These are phyloP conservation scores for Hippocampus comes DNA, from an alignment of 2,113 vertebrate species.

Conservation along the genomic window DNA sequence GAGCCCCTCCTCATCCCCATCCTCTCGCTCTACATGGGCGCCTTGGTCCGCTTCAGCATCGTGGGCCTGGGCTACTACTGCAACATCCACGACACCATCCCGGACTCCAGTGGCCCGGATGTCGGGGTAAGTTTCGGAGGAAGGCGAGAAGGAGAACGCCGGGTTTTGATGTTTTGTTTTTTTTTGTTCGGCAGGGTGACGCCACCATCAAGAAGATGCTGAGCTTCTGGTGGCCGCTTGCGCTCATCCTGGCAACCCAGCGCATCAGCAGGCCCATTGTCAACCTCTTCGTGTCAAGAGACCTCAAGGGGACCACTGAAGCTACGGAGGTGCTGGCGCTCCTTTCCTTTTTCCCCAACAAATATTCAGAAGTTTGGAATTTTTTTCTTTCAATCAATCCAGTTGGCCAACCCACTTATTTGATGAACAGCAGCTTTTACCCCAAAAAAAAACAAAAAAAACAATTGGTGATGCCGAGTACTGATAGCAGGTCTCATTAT, in stretches of 20 bases:
- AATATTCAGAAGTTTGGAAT: not conserved
- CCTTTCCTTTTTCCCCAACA: not conserved
- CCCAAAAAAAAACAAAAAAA: no score
- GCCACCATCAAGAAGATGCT: slow-evolving; percentile 95
- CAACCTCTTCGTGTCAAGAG: slow-evolving; percentile 96
- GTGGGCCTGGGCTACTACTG: slow-evolving; percentile 92
- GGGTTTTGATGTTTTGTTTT: not conserved
- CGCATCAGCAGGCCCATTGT: slow-evolving; percentile 95
- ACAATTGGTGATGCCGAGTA: no score
- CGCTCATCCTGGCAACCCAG: slow-evolving; percentile 93
- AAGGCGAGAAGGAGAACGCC: no score
- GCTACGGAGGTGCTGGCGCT: slow-evolving; percentile 83
- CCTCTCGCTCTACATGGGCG: slow-evolving; percentile 95
- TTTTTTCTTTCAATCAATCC: no score
- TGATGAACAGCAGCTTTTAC: no score
- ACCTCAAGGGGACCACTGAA: slow-evolving; percentile 84
- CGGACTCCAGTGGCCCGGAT: slow-evolving; percentile 86
- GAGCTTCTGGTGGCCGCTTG: slow-evolving; percentile 97
- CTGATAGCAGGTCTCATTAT: no score
- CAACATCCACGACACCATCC: slow-evolving; percentile 91
- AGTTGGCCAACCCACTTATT: no score
- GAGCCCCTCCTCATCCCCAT: slow-evolving; percentile 95
- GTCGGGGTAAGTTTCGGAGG: slow-evolving; percentile 77
- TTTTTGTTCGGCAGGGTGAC: slow-evolving; percentile 77
- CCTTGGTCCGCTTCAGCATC: slow-evolving; percentile 88